Evolutionary conservation across 2,888 invertebrate genomes (phyloP), one percentile per base, ranked within the genome.

Genomic region (Drosophila rubida): DNA sequence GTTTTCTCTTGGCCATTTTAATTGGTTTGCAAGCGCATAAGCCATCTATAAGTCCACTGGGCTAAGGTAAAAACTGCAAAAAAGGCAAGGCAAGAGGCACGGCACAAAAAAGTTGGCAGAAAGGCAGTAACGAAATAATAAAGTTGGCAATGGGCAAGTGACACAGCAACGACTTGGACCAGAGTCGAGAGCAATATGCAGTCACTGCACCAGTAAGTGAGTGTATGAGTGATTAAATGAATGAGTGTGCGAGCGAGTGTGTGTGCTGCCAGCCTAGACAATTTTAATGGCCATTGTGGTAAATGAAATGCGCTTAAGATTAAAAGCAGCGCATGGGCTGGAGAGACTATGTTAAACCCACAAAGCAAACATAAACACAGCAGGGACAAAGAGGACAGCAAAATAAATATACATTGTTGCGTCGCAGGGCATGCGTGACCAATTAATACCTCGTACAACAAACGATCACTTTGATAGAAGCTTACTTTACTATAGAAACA

Each of bases 281-380:
- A 79, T 78, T 78, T 79, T 78, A 78, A 78, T 78, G 78, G 79
- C 76, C 76, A 76, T 78, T 86, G 87, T 78, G 82, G 87, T 80
- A 86, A 86, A 77, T 80, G 82, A 86, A 86, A 83, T 80, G 87
- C 86, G 82, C 84, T 83, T 86, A 83, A 83, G 82, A 83, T 86
- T 83, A 83, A 86, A 83, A 78, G 76, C 64, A 54, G 64, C 63
- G 49, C 69, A 62, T 67, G 69, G 53, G 35, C 72, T 63, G 77
- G 23, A 11, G 75, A 68, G 76, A 61, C 78, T 60, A 61, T 82
- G 80, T 80, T 72, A 67, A 82, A 11, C 75, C 83, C 82, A 75
- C 78, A 86, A 80, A 78, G 83, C 78, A 83, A 82, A 82, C 62
- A 83, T 75, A 86, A 83, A 66, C 76, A 86, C 70, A 83, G 66